Conservation (phyloP, 1,140 invertebrate species). For the Plutomurus gul region DNA sequence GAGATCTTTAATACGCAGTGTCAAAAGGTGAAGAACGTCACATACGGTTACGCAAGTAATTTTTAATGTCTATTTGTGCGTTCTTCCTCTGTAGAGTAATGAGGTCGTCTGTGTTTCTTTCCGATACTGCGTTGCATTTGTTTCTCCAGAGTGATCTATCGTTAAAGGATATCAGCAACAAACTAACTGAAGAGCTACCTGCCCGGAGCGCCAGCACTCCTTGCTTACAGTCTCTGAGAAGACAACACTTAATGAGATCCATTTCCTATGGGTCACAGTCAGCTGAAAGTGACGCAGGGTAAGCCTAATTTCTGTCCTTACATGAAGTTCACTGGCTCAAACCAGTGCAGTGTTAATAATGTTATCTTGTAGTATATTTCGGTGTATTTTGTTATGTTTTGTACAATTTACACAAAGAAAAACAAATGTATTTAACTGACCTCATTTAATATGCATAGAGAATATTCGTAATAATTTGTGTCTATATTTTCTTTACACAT, state of each 20-base stretch:
- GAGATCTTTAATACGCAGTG: no score
- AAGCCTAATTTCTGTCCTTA: no score
- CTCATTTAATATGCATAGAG: no score
- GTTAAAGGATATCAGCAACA: slow-evolving; percentile 40
- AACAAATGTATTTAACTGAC: no score
- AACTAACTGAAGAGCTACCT: slow-evolving; percentile 38
- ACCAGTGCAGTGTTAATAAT: no score
- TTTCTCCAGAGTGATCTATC: slow-evolving; percentile 51
- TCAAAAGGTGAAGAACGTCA: not conserved
- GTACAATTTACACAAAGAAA: no score
- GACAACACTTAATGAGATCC: not conserved
- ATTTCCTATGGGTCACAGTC: not conserved
- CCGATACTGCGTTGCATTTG: slow-evolving; percentile 50
- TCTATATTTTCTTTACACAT: no score
- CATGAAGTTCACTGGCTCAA: no score
- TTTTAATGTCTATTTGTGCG: not conserved
- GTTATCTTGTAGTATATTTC: no score
- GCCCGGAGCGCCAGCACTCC: not conserved
- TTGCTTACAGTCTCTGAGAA: not conserved
- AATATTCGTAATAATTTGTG: no score
- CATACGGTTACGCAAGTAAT: not conserved
- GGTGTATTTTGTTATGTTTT: no score
- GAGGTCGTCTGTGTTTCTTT: slow-evolving; percentile 49
- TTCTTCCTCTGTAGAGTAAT: slow-evolving; percentile 41
- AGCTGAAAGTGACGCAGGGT: slow-evolving; percentile 6